A percentile compares a stretch with the other conserved stretches of the same genome.
Evolutionary conservation across 2,113 vertebrate genomes (phyloP).

Genomic region (Crotalus horridus): DNA sequence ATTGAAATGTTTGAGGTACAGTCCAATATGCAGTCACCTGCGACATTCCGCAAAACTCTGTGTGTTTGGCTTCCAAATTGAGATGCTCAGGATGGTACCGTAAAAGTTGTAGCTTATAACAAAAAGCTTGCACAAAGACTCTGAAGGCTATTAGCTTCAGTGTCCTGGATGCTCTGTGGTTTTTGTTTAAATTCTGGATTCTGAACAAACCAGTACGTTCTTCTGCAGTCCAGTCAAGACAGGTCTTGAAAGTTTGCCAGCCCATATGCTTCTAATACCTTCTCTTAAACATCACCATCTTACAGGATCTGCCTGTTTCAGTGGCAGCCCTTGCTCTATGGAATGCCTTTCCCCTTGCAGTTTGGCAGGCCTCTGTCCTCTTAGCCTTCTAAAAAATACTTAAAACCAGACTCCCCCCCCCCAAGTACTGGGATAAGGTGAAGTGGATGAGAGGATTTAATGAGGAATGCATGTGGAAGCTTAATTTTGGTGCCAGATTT

Average conservation of each 20-base stretch:
- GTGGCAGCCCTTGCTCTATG: not conserved
- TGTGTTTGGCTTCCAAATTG: not conserved
- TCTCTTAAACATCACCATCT: not conserved
- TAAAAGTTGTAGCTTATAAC: not conserved
- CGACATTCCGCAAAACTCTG: not conserved
- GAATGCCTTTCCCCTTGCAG: not conserved
- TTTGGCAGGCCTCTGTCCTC: not conserved
- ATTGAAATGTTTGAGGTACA: not conserved
- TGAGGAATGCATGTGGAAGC: not conserved
- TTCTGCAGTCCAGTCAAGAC: not conserved
- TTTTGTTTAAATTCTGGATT: constrained; percentile 2
- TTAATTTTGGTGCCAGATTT: not conserved
- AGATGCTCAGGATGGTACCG: not conserved
- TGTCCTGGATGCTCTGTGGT: not conserved
- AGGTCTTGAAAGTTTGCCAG: not conserved
- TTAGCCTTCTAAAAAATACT: not conserved
- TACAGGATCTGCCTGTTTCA: not conserved
- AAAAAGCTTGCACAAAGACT: not conserved
- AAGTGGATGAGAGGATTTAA: not conserved
- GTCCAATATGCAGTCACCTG: not conserved
- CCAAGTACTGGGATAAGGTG: not conserved
- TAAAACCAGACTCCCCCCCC: not conserved
- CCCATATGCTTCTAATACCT: not conserved
- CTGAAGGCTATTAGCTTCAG: not conserved
- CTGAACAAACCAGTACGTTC: not conserved